phyloP scores from a whole-genome alignment of 2,888 invertebrate genomes.

The Troides helena region DNA sequence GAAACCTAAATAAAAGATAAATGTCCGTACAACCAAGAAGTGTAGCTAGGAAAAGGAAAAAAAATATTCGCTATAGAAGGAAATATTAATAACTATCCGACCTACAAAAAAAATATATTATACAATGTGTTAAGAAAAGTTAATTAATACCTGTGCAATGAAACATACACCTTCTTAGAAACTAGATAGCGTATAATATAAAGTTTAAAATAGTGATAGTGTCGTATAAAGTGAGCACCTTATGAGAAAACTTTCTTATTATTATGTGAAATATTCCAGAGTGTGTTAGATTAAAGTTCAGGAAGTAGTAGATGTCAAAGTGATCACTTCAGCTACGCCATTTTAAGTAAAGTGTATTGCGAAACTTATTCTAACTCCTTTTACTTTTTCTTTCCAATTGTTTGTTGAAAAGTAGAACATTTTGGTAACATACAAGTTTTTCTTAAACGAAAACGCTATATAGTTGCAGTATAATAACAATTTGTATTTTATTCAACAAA shows the following conservation, averaged over 20 bases:
- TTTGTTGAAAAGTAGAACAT: too few relatives aligned
- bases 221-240: slow-evolving; percentile 15
- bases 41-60: too few relatives aligned
- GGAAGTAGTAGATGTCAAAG: not conserved
- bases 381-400: too few relatives aligned
- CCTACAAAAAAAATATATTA: not conserved
- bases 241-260: slow-evolving; percentile 21
- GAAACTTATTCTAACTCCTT: too few relatives aligned
- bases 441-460: too few relatives aligned
- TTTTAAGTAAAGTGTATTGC: too few relatives aligned
- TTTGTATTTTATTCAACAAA: too few relatives aligned
- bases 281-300: not conserved
- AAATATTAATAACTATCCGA: not conserved
- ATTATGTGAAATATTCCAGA: slow-evolving; percentile 7
- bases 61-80: not conserved
- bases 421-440: too few relatives aligned
- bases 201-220: slow-evolving; percentile 7
- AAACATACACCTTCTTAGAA: slow-evolving; percentile 1
- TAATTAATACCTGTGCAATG: slow-evolving; percentile 10
- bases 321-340: not conserved
- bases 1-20: too few relatives aligned
- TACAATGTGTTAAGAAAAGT: not conserved
- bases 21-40: too few relatives aligned
- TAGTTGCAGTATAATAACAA: too few relatives aligned
- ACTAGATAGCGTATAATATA: slow-evolving; percentile 10